Percentiles rank a stretch among this genome's conserved stretches.
These are phyloP conservation scores for Carettochelys insculpta DNA, from an alignment of 2,113 vertebrate genomes.

Conservation along the genomic window DNA sequence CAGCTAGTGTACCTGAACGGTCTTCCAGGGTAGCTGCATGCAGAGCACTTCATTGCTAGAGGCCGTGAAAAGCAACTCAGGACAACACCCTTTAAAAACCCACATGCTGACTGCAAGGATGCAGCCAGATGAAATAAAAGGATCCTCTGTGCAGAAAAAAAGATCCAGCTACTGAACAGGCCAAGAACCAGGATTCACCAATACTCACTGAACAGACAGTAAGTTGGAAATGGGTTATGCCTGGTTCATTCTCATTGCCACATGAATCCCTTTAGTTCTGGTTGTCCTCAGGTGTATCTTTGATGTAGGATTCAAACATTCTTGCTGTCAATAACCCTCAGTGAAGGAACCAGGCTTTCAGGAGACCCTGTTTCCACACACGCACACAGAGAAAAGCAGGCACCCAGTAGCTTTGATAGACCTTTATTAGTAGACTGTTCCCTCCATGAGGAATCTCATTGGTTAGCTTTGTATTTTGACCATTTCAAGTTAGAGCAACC, in stretches of 20 bases:
- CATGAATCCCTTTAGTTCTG: neutral
- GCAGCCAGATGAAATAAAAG: neutral
- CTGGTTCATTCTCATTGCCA: neutral
- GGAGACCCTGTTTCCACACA: neutral
- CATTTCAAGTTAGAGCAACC: slow-evolving; percentile 73
- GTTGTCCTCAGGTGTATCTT: neutral
- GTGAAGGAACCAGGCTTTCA: neutral
- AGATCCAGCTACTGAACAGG: neutral
- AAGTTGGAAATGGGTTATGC: neutral
- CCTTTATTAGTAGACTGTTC: slow-evolving; percentile 84
- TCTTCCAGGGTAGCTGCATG: neutral
- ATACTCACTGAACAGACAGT: neutral
- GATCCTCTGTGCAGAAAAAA: neutral
- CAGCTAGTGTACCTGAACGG: neutral
- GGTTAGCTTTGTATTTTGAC: slow-evolving; percentile 67
- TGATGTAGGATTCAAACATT: neutral
- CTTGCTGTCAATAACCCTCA: neutral
- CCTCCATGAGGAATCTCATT: slow-evolving; percentile 71
- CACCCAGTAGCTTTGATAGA: slow-evolving; percentile 53
- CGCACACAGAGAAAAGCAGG: neutral
- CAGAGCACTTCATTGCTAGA: neutral
- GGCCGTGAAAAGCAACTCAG: neutral
- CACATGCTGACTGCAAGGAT: neutral
- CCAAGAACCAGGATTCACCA: neutral
- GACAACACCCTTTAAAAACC: neutral